Percentiles rank a stretch among this genome's conserved stretches.
Conservation (phyloP, 2,888 invertebrate species). For the Candidula unifasciata region DNA sequence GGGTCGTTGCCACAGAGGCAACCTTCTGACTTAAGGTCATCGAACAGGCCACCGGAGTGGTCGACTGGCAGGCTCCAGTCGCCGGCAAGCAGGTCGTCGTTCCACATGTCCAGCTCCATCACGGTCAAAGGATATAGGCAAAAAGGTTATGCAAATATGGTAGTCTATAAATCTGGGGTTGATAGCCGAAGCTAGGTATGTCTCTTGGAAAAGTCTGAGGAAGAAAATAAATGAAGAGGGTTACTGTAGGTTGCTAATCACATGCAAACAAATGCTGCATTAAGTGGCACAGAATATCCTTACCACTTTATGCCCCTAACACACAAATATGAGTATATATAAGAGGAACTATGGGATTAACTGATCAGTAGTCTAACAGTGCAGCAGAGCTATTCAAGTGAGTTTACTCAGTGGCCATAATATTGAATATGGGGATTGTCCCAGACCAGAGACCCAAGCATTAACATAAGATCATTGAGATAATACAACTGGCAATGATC, state of each 20-base stretch:
- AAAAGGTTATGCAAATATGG: background rate
- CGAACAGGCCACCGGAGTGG: constrained; percentile 55
- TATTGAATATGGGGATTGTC: no score
- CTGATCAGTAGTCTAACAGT: no score
- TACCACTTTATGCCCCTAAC: no score
- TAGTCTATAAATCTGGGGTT: constrained; percentile 33
- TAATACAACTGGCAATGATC: no score
- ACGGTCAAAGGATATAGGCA: constrained; percentile 32
- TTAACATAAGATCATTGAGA: no score
- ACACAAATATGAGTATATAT: no score
- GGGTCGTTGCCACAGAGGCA: constrained; percentile 48
- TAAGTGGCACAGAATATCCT: no score
- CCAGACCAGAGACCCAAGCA: no score
- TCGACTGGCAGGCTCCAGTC: constrained; percentile 55
- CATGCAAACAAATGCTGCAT: background rate
- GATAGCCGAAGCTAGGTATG: constrained; percentile 53
- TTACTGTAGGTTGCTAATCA: background rate
- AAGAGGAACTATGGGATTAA: no score
- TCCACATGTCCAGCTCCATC: constrained; percentile 56
- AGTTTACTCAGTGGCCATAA: no score
- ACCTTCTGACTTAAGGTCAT: constrained; percentile 52
- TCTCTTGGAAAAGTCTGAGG: constrained; percentile 53
- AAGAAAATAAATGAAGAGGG: background rate
- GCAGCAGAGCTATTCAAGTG: no score
- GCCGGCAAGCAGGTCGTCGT: constrained; percentile 54